Conservation (phyloP, 2,888 invertebrate species). For the Yponomeuta plumbellus region DNA sequence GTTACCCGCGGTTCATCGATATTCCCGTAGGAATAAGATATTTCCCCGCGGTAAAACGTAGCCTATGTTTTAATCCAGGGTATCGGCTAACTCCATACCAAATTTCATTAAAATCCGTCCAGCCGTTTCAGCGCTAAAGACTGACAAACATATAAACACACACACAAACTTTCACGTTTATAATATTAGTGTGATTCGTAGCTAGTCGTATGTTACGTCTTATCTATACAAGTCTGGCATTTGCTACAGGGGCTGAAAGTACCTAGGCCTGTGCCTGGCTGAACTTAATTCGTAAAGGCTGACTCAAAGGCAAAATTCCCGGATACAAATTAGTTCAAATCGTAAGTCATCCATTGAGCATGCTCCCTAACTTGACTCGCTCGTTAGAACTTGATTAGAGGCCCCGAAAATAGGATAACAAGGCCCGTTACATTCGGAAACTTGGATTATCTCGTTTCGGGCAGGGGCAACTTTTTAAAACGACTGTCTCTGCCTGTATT, state of each 20-base stretch:
- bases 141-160: too few species aligned
- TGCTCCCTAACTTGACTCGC: slow-evolving; percentile 36
- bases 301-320: neutral
- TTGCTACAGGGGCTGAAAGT: neutral
- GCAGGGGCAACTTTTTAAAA: slow-evolving; percentile 39
- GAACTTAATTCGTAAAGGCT: neutral
- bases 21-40: too few species aligned
- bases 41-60: too few species aligned
- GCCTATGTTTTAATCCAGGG: too few species aligned
- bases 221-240: too few species aligned
- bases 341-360: slow-evolving; percentile 25
- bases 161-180: too few species aligned
- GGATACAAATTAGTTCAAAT: neutral
- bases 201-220: too few species aligned
- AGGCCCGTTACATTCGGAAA: slow-evolving; percentile 31
- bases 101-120: too few species aligned
- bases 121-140: too few species aligned
- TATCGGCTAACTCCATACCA: too few species aligned
- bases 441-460: slow-evolving; percentile 38
- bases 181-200: too few species aligned
- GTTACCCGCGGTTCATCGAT: too few species aligned
- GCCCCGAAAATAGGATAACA: slow-evolving; percentile 47
- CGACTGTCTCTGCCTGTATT: slow-evolving; percentile 28
- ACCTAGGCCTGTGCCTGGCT: neutral
- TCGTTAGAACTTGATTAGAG: slow-evolving; percentile 59